A percentile compares a stretch with the other conserved stretches of the same genome.
phyloP scores from a whole-genome alignment of 2,797 vertebrate genomes.

The Dryobates pubescens region DNA sequence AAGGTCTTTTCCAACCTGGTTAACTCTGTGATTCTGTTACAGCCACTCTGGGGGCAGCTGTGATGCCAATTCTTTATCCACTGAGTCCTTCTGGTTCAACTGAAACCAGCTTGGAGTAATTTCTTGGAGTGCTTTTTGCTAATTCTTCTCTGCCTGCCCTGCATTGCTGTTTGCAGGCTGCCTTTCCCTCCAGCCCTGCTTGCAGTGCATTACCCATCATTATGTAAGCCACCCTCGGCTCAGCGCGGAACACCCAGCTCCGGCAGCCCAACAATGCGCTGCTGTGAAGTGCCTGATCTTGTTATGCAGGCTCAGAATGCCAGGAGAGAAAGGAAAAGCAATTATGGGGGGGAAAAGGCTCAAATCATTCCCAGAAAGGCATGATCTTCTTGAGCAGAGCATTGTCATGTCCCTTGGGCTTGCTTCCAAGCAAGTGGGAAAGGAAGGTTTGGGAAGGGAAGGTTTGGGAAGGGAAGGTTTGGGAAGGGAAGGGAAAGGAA shows the following conservation, averaged over 20 bases:
- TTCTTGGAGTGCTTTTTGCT: constrained; percentile 62
- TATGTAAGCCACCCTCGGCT: constrained; percentile 18
- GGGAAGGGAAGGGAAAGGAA: no score
- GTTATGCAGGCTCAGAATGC: constrained; percentile 53
- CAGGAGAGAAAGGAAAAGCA: constrained; percentile 37
- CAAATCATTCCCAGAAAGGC: constrained; percentile 49
- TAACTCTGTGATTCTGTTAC: no score
- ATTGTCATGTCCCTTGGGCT: constrained; percentile 20
- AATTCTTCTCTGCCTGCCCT: constrained; percentile 28
- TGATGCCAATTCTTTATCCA: no score
- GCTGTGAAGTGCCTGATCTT: constrained; percentile 40
- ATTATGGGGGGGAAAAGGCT: constrained; percentile 49
- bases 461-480: no score
- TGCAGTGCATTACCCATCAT: constrained; percentile 30
- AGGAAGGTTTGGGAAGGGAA: no score
- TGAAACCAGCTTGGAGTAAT: constrained; percentile 38
- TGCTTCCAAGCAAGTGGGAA: not conserved
- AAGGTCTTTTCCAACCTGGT: no score
- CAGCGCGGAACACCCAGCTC: not conserved
- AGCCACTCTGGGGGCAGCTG: no score
- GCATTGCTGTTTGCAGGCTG: constrained; percentile 19
- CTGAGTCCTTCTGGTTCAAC: not conserved
- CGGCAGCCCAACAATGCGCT: constrained; percentile 23
- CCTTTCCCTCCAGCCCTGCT: constrained; percentile 59
- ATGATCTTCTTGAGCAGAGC: not conserved